Evolutionary conservation across 2,797 vertebrate species (phyloP), one percentile per base, ranked within the genome.

Genomic region (Poeciliopsis infans): DNA sequence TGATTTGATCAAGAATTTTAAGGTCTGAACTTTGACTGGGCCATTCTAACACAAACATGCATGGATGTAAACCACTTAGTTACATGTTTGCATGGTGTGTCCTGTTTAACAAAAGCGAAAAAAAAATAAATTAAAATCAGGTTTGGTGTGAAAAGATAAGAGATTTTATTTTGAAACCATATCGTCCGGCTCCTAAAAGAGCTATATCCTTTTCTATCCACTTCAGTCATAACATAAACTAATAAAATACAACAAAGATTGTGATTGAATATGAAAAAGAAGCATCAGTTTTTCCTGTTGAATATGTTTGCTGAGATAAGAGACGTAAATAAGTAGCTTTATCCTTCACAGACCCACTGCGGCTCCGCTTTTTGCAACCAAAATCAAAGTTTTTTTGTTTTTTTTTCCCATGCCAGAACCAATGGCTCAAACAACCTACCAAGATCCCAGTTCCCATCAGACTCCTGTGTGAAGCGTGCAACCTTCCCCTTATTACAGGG

Each of bases 401-500:
- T 46, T 69, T 16, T 74, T 49, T 74, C 85, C 82, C 49, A 76
- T 78, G 20, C 87, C 75, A 72, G 47, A 46, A 82, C 25, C 74
- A 81, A 46, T 36, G 76, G 73, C 57, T 70, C 73, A 70, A 74
- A 41, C 49, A 25, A 33, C 66, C 79, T 36, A 71, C 81, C 81
- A 79, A 79, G 66, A 83, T 7, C 74, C 72, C 33, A 77, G 76
- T 91, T 91, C 90, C 78, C 87, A 88, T 88, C 74, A 4, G 82
- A 85, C 75, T 49, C 81, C 36, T 57, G 66, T 61, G 75, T 88
- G 49, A 80, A 78, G 80, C 70, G 84, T 70, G 80, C 83, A 85
- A 86, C 83, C 81, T 74, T 85, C 68, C 49, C 68, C 78, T 91
- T 89, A 93, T 93, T 94, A 92, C 87, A 94, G 89, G 85, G 87